Conservation (phyloP, 64 coral and sea anemone species). For the Hydrozoanthus tunicans region DNA sequence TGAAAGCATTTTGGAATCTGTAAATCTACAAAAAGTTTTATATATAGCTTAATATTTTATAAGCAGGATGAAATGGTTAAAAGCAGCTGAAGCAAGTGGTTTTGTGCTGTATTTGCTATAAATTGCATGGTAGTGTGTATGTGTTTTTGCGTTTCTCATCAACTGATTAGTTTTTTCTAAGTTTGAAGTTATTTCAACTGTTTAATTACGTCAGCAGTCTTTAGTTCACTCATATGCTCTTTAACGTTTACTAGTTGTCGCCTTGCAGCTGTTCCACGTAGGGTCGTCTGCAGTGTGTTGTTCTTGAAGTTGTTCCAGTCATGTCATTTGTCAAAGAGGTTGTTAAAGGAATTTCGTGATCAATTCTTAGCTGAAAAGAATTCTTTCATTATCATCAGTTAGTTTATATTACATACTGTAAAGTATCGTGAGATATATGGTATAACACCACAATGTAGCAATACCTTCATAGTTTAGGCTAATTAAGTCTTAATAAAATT, state of each 20-base stretch:
- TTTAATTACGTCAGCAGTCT: no score
- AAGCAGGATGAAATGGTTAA: no score
- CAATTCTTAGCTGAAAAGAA: conserved; percentile 31
- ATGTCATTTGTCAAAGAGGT: conserved; percentile 2
- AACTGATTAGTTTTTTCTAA: no score
- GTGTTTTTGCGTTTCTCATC: no score
- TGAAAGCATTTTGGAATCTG: no score
- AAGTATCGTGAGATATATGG: background rate
- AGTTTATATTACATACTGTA: background rate
- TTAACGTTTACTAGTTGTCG: conserved; percentile 14
- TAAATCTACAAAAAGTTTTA: no score
- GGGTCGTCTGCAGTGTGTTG: background rate
- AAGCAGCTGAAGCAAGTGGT: no score
- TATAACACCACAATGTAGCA: background rate
- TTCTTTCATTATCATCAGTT: background rate
- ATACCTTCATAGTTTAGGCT: background rate
- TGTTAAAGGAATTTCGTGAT: background rate
- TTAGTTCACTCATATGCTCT: no score
- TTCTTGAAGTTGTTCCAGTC: conserved; percentile 5
- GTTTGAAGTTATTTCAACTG: no score
- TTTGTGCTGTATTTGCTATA: no score
- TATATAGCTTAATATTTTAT: no score
- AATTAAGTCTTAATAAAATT: background rate
- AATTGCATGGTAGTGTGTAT: no score
- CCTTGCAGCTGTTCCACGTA: background rate